phyloP scores from a whole-genome alignment of 2,797 vertebrate species.

The Moxostoma hubbsi region DNA sequence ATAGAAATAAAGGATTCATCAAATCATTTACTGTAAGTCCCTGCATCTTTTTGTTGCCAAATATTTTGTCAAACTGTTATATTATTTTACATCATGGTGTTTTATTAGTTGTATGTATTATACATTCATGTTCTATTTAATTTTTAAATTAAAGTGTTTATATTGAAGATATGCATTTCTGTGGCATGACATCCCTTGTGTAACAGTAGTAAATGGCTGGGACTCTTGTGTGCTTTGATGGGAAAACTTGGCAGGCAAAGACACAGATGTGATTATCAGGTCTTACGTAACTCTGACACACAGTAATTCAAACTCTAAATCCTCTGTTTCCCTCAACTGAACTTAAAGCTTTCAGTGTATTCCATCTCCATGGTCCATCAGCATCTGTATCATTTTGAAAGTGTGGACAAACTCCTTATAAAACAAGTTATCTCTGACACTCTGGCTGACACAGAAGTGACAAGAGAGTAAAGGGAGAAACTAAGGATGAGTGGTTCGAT shows the following conservation, averaged over 20 bases:
- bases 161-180: conserved; percentile 14
- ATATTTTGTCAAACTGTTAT: no score
- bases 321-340: conserved; percentile 35
- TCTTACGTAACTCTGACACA: conserved; percentile 52
- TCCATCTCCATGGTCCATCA: conserved; percentile 20
- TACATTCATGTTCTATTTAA: neutral
- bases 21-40: no score
- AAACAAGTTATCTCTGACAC: conserved; percentile 7
- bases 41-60: no score
- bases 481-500: no score
- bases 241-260: conserved; percentile 50
- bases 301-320: conserved; percentile 41
- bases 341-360: conserved; percentile 23
- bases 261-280: conserved; percentile 55
- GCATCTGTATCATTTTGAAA: conserved; percentile 19
- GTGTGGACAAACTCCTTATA: neutral
- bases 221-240: conserved; percentile 38
- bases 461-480: neutral
- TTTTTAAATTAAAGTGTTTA: neutral
- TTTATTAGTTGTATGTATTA: neutral
- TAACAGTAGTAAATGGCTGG: conserved; percentile 34
- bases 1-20: no score
- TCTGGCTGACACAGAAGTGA: neutral
- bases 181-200: conserved; percentile 6
- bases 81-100: neutral